Conservation (phyloP, 2,113 vertebrate genomes). For the Phasianus colchicus region DNA sequence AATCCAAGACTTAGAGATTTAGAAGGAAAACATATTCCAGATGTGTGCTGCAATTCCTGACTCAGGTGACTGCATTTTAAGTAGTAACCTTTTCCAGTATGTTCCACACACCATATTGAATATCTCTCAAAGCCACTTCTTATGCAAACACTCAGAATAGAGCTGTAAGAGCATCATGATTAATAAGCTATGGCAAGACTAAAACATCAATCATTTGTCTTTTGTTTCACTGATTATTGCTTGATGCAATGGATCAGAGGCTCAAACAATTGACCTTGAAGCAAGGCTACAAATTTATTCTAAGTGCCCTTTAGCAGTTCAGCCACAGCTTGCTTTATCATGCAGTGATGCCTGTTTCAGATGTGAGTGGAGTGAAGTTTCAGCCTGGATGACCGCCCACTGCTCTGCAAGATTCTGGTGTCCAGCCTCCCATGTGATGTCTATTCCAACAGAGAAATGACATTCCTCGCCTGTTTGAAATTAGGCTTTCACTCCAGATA, state of each 20-base stretch:
- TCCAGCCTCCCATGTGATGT: not conserved
- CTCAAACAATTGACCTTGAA: slow-evolving; percentile 49
- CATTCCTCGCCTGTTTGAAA: slow-evolving; percentile 46
- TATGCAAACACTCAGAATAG: not conserved
- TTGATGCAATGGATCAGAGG: not conserved
- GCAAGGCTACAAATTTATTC: not conserved
- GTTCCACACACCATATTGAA: slow-evolving; percentile 9
- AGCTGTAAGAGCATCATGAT: not conserved
- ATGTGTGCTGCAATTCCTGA: slow-evolving; percentile 61
- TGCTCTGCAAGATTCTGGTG: slow-evolving; percentile 12
- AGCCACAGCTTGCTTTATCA: not conserved
- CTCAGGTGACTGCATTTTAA: slow-evolving; percentile 45
- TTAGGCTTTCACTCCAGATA: not conserved
- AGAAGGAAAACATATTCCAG: slow-evolving; percentile 69
- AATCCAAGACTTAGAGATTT: slow-evolving; percentile 69
- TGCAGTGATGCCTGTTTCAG: not conserved
- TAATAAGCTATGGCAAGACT: slow-evolving; percentile 22
- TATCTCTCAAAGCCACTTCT: not conserved
- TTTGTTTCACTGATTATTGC: not conserved
- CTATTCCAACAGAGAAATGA: not conserved
- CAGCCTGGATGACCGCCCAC: not conserved
- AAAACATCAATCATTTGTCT: slow-evolving; percentile 8
- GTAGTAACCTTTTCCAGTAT: slow-evolving; percentile 30
- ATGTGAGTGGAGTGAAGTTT: not conserved
- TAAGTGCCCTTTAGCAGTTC: not conserved